Percentiles rank a stretch among this genome's conserved stretches.
These are phyloP conservation scores for Paedocypris micromegethes DNA, from an alignment of 2,797 vertebrate species.

Conservation along the genomic window DNA sequence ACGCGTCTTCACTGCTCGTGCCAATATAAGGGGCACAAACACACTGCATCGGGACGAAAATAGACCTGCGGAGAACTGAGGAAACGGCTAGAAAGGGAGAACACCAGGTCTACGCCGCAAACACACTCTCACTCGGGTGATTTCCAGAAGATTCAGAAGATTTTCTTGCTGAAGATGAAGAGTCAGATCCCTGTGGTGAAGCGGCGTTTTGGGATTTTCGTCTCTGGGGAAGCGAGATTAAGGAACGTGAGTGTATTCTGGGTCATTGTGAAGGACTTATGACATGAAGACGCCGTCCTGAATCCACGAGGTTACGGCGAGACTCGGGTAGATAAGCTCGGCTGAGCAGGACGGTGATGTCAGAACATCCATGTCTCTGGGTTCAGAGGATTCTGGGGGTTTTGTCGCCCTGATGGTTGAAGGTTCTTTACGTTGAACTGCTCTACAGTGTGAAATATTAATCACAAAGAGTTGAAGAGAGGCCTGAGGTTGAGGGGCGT, in stretches of 20 bases:
- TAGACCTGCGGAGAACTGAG: constrained; percentile 4
- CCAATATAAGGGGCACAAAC: constrained; percentile 8
- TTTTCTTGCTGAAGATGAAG: constrained; percentile 13
- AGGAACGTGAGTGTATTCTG: background rate
- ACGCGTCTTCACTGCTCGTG: constrained; percentile 23
- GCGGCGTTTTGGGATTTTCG: constrained; percentile 22
- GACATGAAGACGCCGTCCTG: constrained; percentile 21
- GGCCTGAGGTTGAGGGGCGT: too few relatives aligned
- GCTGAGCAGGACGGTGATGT: too few relatives aligned
- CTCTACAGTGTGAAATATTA: too few relatives aligned
- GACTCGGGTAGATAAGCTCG: too few relatives aligned
- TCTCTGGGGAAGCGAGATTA: background rate
- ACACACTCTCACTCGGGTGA: background rate
- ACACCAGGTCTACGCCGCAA: background rate
- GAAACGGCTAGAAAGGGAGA: constrained; percentile 25
- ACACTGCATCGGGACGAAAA: constrained; percentile 28
- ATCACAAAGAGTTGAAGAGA: too few relatives aligned
- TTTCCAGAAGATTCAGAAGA: constrained; percentile 13
- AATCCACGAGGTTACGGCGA: too few relatives aligned
- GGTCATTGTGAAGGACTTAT: constrained; percentile 26
- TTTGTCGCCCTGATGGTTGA: too few relatives aligned
- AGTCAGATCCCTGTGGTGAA: constrained; percentile 16
- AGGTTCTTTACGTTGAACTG: too few relatives aligned
- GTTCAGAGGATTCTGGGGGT: too few relatives aligned
- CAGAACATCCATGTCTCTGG: too few relatives aligned